Evolutionary conservation across 1,140 invertebrate genomes (phyloP), one percentile per base, ranked within the genome.

Genomic region (Pseudoatta argentina): DNA sequence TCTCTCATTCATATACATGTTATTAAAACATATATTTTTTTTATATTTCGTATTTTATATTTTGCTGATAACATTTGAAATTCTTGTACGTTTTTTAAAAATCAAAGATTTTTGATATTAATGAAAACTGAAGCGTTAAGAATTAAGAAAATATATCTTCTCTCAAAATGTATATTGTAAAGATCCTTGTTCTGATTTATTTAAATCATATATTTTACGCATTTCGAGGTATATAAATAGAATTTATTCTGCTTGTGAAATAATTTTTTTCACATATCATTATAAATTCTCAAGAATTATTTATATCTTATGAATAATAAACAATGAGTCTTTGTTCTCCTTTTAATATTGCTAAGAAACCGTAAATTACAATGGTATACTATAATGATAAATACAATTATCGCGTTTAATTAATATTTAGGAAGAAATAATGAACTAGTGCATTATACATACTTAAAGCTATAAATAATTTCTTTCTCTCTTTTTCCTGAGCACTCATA

Each of bases 251-350:
- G 21, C 6, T 4, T 51, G 21, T 67, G 21, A 48, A 48, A 48
- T 24, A 3, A 44, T 67, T 67, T 69, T 48, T 69, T n/a, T 0
- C 39, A 69, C 21, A 3, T 7, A 24, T 24, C 4, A 21, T 69
- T 39, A 67, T 21, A 44, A 51, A 69, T 48, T 48, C 21, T 48
- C 48, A 69, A 48, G 3, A 48, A 24, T 48, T 69, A 69, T 69
- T 69, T 48, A 48, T 69, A 48, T 66, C 64, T 34, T 39, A 67
- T 66, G n/a, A 67, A 67, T 21, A 69, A 24, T 24, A 24, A 24
- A 48, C 66, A 10, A 69, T 48, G 8, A 44, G 21, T 24, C 12
- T 69, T 67, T 44, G n/a, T 67, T 24, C 12, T 39, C 12, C 2
- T 69, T 69, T 48, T 3, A 69, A 0, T 16, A 69, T 16, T 48